A percentile compares a stretch with the other conserved stretches of the same genome.
phyloP scores from a whole-genome alignment of 2,888 invertebrate genomes.

The Netelia virgata region DNA sequence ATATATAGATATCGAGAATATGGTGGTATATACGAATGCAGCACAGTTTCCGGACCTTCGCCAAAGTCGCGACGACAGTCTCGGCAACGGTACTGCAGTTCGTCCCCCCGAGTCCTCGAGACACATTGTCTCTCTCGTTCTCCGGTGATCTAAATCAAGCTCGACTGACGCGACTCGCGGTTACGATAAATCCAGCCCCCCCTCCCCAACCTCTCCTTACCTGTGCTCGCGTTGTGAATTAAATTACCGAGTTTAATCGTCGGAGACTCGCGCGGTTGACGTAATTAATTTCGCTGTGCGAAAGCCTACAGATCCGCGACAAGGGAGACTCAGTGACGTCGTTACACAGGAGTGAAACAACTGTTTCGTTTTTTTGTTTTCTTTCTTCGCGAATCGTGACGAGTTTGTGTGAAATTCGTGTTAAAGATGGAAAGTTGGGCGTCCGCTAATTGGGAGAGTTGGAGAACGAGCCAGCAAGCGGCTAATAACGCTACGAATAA shows the following conservation, averaged over 20 bases:
- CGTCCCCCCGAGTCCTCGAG: conserved; percentile 54
- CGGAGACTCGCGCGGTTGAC: conserved; percentile 3
- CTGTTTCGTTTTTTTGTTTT: neutral
- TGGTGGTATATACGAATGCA: conserved; percentile 41
- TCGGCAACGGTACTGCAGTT: conserved; percentile 64
- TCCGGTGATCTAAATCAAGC: conserved; percentile 19
- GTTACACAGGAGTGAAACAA: neutral
- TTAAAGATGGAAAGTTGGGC: conserved; percentile 48
- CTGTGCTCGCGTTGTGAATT: conserved; percentile 22
- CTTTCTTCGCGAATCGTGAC: neutral
- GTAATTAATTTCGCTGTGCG: conserved; percentile 32
- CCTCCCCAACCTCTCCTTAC: neutral
- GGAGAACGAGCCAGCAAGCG: conserved; percentile 38
- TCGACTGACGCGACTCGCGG: conserved; percentile 2
- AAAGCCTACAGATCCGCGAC: conserved; percentile 4
- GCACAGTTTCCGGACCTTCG: conserved; percentile 59
- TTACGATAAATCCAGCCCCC: conserved; percentile 11
- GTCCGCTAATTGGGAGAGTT: conserved; percentile 57
- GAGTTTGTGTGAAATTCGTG: neutral
- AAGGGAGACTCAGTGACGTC: neutral
- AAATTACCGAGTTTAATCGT: conserved; percentile 37
- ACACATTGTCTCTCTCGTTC: conserved; percentile 53
- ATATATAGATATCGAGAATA: neutral
- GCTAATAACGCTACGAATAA: conserved; percentile 63
- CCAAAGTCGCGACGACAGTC: conserved; percentile 65